These are phyloP conservation scores for Condylostylus longicornis DNA, from an alignment of 1,140 invertebrate genomes.

Conservation along the genomic window DNA sequence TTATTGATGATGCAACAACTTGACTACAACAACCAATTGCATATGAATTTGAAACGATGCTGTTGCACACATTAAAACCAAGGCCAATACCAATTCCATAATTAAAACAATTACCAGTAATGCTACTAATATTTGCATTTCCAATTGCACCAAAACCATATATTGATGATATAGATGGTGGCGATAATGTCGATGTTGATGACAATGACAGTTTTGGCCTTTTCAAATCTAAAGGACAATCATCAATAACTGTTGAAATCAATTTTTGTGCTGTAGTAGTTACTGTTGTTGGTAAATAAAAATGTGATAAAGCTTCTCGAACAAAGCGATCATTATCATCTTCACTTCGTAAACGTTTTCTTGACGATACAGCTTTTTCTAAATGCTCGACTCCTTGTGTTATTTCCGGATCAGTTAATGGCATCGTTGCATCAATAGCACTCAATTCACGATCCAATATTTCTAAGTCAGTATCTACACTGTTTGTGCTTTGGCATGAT, in stretches of 20 bases:
- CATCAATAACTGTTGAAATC: slow-evolving; percentile 50
- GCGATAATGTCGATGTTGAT: neutral
- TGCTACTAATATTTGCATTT: neutral
- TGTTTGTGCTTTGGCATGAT: slow-evolving; percentile 13
- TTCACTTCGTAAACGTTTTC: slow-evolving; percentile 33
- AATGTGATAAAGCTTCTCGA: slow-evolving; percentile 47
- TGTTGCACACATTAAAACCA: slow-evolving; percentile 9
- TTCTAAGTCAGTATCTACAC: slow-evolving; percentile 26
- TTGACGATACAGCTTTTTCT: slow-evolving; percentile 25
- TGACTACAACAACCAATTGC: slow-evolving; percentile 3
- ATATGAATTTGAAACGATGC: neutral
- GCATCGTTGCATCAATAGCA: slow-evolving; percentile 31
- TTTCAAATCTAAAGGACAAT: slow-evolving; percentile 29
- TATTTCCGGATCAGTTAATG: slow-evolving; percentile 26
- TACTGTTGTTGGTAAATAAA: slow-evolving; percentile 55
- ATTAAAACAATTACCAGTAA: neutral
- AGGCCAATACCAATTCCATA: slow-evolving; percentile 3
- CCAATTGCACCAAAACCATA: neutral
- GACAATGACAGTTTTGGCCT: slow-evolving; percentile 6
- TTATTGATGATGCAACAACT: neutral
- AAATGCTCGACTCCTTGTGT: slow-evolving; percentile 30
- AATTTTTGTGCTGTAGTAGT: slow-evolving; percentile 51
- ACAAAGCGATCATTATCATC: slow-evolving; percentile 44
- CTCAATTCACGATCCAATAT: slow-evolving; percentile 29
- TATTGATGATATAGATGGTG: too few relatives aligned